Evolutionary conservation across 2,888 invertebrate species (phyloP).

Genomic region (Sarcophaga subvicina): DNA sequence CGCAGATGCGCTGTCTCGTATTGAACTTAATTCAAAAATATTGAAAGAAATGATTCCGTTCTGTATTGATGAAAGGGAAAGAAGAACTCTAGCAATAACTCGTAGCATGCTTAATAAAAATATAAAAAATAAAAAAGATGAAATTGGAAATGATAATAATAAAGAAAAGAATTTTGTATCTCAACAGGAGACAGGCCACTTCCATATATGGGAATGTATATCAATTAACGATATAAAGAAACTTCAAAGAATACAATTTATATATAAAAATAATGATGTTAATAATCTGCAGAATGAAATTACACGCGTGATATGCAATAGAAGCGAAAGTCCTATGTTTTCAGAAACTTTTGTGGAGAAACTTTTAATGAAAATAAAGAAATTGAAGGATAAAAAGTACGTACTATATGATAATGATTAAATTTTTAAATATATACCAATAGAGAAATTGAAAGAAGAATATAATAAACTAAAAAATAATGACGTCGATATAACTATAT

Average conservation of each 20-base stretch:
- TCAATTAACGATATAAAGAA: slow-evolving; percentile 2
- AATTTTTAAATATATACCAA: slow-evolving; percentile 3
- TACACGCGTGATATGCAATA: no score
- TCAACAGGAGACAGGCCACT: not conserved
- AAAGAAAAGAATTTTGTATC: not conserved
- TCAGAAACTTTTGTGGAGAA: not conserved
- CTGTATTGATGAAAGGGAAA: not conserved
- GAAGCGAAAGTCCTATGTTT: not conserved
- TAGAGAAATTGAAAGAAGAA: slow-evolving; percentile 7
- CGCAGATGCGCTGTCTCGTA: not conserved
- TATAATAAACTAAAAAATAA: not conserved
- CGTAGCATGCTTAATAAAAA: not conserved
- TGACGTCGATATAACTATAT: slow-evolving; percentile 18
- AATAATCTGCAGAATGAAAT: not conserved
- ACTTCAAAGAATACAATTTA: not conserved
- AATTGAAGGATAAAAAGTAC: not conserved
- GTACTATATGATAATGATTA: slow-evolving; percentile 6
- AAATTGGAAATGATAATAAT: not conserved
- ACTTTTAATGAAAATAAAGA: not conserved
- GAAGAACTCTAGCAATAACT: not conserved
- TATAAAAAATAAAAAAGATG: not conserved
- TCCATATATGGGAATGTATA: slow-evolving; percentile 1
- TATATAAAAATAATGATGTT: not conserved
- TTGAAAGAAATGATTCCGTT: no score
- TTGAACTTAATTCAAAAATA: no score